Base-by-base conservation (phyloP, 2,797 vertebrate genomes). In the Phoxinus dragarum region DNA sequence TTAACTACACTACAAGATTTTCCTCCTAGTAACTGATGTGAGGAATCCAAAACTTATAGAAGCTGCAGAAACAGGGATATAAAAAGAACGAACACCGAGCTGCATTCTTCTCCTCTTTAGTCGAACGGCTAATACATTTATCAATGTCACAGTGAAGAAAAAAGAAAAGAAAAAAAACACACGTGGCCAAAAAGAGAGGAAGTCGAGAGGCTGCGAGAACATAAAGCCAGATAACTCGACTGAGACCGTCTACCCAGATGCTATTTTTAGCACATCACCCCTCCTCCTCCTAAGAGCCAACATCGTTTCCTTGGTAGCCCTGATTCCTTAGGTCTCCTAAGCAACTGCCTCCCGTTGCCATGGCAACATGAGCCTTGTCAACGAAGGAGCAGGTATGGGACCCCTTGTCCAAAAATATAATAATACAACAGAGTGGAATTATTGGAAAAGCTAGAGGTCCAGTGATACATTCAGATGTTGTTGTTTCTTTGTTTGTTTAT, bases 311-410 rank as follows among this genome's bases (percentile, higher is more conserved):
- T 89, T 83, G 86, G 86, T 89, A 92, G 90, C 90, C 91, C 91
- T 86, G 90, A 85, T 94, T 92, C 91, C 90, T 87, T 89, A 93
- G 91, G 93, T 92, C 92, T 92, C 96, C 93, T 93, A 91, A 96
- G 95, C 95, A 97, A 97, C 96, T 81, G 85, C 93, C 90, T 95
- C 92, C 90, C 91, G 91, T 94, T 93, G 91, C 94, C 93, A 93
- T 94, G 94, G 94, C 88, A 94, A 97, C 96, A 91, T 90, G 84
- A 91, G 95, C 90, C 85, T 89, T 82, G 92, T 92, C 93, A 91
- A 67, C 84, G 61, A 34, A 16, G 61, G 2, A 31, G 61, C 61
- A 64, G 61, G 61, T 64, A 5, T 31, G 7, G 61, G 61, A 16
- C 61, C 12, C 14, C 61, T 17, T 34, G 84, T 85, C 72, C 59